phyloP scores from a whole-genome alignment of 2,113 vertebrate genomes.

The Gadus macrocephalus region DNA sequence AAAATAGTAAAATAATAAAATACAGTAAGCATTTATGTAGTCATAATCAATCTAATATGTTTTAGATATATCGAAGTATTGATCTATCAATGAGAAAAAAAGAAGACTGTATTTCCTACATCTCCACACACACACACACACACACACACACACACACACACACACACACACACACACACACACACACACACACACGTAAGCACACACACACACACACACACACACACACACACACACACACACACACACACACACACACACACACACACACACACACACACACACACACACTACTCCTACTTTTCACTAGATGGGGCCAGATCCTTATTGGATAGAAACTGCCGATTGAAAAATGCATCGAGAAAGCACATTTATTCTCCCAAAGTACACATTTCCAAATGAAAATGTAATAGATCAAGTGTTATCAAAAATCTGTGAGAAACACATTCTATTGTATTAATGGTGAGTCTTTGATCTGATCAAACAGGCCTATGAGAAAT shows the following conservation, averaged over 20 bases:
- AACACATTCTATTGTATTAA: conserved; percentile 13
- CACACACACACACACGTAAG: too few species aligned
- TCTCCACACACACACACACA: too few species aligned
- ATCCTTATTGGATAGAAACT: conserved; percentile 43
- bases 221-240: neutral
- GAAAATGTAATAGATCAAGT: conserved; percentile 13
- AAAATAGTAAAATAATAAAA: too few species aligned
- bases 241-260: neutral
- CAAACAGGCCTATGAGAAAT: neutral
- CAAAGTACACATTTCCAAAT: conserved; percentile 8
- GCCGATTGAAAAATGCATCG: neutral
- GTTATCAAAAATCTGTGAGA: neutral
- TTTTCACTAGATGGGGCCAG: conserved; percentile 64
- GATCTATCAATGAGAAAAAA: too few species aligned
- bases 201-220: conserved; percentile 1
- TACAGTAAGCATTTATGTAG: neutral
- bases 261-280: neutral
- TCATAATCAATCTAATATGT: too few species aligned
- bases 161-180: neutral
- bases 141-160: neutral
- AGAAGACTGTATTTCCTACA: too few species aligned
- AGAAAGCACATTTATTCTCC: neutral
- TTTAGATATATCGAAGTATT: too few species aligned
- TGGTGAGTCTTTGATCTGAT: conserved; percentile 5
- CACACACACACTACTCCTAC: conserved; percentile 23